Evolutionary conservation across 2,113 vertebrate genomes (phyloP).

Genomic region (Lethenteron camtschaticum): DNA sequence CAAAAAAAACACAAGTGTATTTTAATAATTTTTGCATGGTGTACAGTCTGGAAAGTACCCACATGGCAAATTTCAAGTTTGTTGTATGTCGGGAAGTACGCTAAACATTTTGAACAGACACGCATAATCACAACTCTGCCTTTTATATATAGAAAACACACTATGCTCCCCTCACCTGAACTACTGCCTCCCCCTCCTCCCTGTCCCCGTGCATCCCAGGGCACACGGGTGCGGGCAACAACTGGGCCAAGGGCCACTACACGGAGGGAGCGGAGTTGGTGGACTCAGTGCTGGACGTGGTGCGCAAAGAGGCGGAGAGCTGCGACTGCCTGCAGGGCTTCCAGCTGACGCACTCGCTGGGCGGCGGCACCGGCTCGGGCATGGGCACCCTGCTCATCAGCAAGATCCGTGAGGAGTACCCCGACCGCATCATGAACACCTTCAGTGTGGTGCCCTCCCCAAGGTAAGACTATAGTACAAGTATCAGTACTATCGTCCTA

Average conservation of each 20-base stretch:
- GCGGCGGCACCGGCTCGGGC: slow-evolving; percentile 42
- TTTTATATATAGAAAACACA: no score
- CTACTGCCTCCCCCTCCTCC: no score
- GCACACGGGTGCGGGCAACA: slow-evolving; percentile 6
- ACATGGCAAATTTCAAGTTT: no score
- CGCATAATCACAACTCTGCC: no score
- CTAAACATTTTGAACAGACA: no score
- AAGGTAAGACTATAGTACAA: slow-evolving; percentile 12
- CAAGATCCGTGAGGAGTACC: slow-evolving; percentile 74
- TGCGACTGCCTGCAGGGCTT: slow-evolving; percentile 20
- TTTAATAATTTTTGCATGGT: no score
- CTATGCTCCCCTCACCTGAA: no score
- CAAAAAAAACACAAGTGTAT: no score
- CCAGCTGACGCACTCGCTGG: slow-evolving; percentile 42
- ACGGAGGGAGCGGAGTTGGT: slow-evolving; percentile 8
- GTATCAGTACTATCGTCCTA: no score
- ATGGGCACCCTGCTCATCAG: slow-evolving; percentile 85
- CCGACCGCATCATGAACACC: slow-evolving; percentile 81
- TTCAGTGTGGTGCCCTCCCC: slow-evolving; percentile 79
- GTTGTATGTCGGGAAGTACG: no score
- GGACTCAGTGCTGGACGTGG: slow-evolving; percentile 8
- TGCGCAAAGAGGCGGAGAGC: slow-evolving; percentile 6
- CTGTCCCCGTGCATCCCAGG: not conserved
- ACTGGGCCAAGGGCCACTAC: slow-evolving; percentile 9
- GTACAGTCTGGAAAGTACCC: no score